Base-by-base conservation (phyloP, 2,113 vertebrate genomes). In the Miniopterus natalensis region DNA sequence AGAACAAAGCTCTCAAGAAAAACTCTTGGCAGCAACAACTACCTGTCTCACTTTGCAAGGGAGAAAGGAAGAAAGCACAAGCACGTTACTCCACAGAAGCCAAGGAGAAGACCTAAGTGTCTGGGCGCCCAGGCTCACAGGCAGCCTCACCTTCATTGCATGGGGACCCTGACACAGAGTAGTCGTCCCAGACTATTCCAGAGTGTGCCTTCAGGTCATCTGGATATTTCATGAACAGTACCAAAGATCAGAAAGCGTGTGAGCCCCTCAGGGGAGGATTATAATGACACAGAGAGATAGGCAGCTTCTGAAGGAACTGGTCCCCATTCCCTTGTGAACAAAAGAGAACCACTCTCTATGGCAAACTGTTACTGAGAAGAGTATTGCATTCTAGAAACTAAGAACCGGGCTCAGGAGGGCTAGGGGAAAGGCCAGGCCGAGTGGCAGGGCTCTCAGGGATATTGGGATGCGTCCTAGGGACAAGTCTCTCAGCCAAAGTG, bases 1-100 rank as follows among this genome's bases (percentile, higher is more conserved):
- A 83, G 27, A 89, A 91, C n/a, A 55, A 55, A 36, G 29, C 27
- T 74, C 66, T 92, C 71, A 88, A 63, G 29, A 70, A 88, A 90
- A 94, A 70, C 15, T 81, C 61, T 6, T 68, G 29, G 70, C 29
- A 40, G 29, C 59, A 45, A 70, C 25, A 73, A 75, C 51, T 87
- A 5, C 61, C 65, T 49, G 74, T 77, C 59, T 79, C 55, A 47
- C 27, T 90, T 86, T 59, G 31, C 77, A 93, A 74, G 21, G 9
- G 45, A 85, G 81, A 61, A 40, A n/a, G 4, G 18, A 85, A 25
- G 17, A 55, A 42, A 90, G 55, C 21, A 11, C 7, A 20, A 96
- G n/a, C 36, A 36, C 36, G 36, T 81, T 25, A n/a, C 15, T 75
- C 5, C 84, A 73, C 5, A 73, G 36, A 47, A 59, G 83, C n/a